Evolutionary conservation across 1,140 invertebrate genomes (phyloP), one percentile per base, ranked within the genome.

Genomic region (Trichonephila clavata): DNA sequence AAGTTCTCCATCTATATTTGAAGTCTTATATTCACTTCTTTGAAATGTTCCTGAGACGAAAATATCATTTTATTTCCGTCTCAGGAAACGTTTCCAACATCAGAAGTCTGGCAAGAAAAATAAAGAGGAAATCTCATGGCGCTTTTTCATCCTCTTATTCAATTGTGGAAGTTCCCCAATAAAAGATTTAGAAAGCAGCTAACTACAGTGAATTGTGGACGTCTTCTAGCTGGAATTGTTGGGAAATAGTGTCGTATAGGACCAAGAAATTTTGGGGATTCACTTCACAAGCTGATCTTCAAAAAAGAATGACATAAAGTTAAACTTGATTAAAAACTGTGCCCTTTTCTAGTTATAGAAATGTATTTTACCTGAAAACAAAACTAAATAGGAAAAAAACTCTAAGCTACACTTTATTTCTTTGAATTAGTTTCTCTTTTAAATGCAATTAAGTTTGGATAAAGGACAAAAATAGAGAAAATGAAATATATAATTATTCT

Each of bases 121-220:
- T 18, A 18, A 39, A 77, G 27, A 39, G 18, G 18, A 77, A 77
- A 32, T 77, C 71, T 39, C 27, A 2, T 77, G 27, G 71, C 32
- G 18, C 71, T 77, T 77, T 77, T 77, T 77, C 68, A 18, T 39
- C 18, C 27, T 39, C 16, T 77, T 39, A 77, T 77, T 77, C 32
- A 77, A 77, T 77, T 77, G 71, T 39, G 32, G 71, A 77, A 77
- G 3, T 77, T 77, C 27, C 32, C 32, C 71, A 39, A 77, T 24
- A 77, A 27, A 77, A 77, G 71, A 77, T 77, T 77, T 77, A 77
- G 71, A 77, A 77, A 77, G 71, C 71, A 77, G 27, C 71, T 39
- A 39, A 77, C 71, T 77, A 39, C 18, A 77, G 24, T 2, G 32
- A 20, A 39, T n/a, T n/a, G n/a, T 68, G 18, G 16, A 77, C 18